These are phyloP conservation scores for Drosophila suzukii DNA, from an alignment of 1,140 invertebrate species.

Conservation along the genomic window DNA sequence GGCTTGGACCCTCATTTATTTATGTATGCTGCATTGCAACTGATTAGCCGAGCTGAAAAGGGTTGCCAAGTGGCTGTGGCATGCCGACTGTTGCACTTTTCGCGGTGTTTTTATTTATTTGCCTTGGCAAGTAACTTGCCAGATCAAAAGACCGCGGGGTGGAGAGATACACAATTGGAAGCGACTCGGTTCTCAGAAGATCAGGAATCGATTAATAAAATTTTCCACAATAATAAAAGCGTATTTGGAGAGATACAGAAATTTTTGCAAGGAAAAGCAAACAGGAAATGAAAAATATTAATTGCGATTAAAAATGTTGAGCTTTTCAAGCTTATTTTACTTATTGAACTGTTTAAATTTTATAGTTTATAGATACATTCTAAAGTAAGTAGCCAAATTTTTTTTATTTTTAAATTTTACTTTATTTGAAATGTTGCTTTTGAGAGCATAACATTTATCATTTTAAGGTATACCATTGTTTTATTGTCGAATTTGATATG, in stretches of 20 bases:
- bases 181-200: not conserved
- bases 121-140: conserved; percentile 39
- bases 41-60: conserved; percentile 37
- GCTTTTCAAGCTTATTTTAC: not conserved
- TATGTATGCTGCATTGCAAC: conserved; percentile 49
- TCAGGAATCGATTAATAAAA: conserved; percentile 2
- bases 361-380: not conserved
- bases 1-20: conserved; percentile 7
- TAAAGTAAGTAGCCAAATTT: not conserved
- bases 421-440: too few relatives aligned
- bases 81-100: conserved; percentile 53
- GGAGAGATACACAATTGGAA: not conserved
- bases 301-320: not conserved
- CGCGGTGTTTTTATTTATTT: conserved; percentile 58
- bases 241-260: not conserved
- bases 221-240: not conserved
- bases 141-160: conserved; percentile 11
- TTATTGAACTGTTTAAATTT: not conserved
- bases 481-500: not conserved
- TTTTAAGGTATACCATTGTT: too few relatives aligned
- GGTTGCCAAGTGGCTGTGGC: conserved; percentile 5
- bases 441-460: too few relatives aligned
- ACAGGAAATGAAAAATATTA: not conserved
- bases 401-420: too few relatives aligned
- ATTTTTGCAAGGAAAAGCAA: not conserved